phyloP scores from a whole-genome alignment of 2,113 vertebrate genomes.

The Crotalus helleri region DNA sequence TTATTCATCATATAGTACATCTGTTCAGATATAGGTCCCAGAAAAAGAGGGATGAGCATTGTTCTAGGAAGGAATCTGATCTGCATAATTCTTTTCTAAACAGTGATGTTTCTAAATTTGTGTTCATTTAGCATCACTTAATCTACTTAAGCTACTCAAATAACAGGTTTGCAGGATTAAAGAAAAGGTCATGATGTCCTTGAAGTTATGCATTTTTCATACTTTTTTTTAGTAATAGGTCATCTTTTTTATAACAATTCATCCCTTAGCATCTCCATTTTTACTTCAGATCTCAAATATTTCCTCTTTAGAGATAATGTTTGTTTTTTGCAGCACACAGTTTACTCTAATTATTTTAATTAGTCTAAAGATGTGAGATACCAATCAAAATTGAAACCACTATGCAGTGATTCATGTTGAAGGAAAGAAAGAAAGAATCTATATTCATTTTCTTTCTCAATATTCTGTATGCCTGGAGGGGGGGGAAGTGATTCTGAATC shows the following conservation, averaged over 20 bases:
- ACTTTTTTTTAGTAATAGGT: not conserved
- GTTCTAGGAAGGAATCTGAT: not conserved
- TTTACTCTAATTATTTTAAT: not conserved
- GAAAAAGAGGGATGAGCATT: not conserved
- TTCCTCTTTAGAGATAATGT: not conserved
- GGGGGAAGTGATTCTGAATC: not conserved
- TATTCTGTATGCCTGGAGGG: not conserved
- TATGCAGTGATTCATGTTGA: not conserved
- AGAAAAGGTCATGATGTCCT: not conserved
- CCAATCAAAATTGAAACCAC: not conserved
- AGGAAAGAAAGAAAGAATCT: not conserved
- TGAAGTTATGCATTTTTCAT: not conserved
- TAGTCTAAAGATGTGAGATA: not conserved
- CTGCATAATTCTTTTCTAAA: not conserved
- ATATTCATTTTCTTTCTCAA: not conserved
- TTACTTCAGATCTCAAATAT: not conserved
- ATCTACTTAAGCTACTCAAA: not conserved
- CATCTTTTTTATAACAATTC: not conserved
- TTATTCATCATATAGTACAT: constrained; percentile 1
- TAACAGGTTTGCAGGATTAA: not conserved
- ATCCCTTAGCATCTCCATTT: not conserved
- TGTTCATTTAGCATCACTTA: not conserved
- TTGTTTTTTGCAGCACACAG: not conserved
- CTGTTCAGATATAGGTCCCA: not conserved
- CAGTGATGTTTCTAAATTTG: not conserved